Percentiles rank a stretch among this genome's conserved stretches.
phyloP scores from a whole-genome alignment of 2,888 invertebrate species.

The Acholoe squamosa region DNA sequence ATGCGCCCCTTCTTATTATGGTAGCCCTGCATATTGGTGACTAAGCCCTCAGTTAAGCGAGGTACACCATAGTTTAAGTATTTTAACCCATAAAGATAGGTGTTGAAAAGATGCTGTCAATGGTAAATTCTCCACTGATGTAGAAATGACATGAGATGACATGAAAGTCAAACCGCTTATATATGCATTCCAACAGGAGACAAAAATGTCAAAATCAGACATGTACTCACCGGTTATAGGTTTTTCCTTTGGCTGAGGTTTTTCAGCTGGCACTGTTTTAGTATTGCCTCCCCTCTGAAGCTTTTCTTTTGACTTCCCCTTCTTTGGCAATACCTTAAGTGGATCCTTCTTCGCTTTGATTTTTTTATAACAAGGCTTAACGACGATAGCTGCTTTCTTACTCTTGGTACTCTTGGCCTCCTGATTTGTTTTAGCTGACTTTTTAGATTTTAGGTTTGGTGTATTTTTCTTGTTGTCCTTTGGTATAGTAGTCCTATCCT shows the following conservation, averaged over 20 bases:
- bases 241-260: constrained; percentile 8
- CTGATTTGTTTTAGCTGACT: not conserved
- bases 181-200: not conserved
- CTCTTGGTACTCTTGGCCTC: constrained; percentile 26
- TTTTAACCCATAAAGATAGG: too few relatives aligned
- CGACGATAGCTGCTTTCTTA: constrained; percentile 38
- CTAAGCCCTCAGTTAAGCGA: too few relatives aligned
- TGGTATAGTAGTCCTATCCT: not conserved
- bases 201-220: not conserved
- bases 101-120: too few relatives aligned
- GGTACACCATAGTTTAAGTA: too few relatives aligned
- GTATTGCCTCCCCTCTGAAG: not conserved
- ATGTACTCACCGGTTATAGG: constrained; percentile 17
- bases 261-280: not conserved
- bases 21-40: too few relatives aligned
- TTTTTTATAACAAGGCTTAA: constrained; percentile 30
- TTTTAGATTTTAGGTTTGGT: constrained; percentile 30
- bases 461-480: not conserved
- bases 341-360: constrained; percentile 30
- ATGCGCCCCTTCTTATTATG: too few relatives aligned
- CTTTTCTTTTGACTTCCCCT: constrained; percentile 23
- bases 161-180: too few relatives aligned
- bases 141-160: too few relatives aligned
- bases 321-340: constrained; percentile 1
- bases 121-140: too few relatives aligned